Conservation (phyloP, 35 echinoderm and acorn worm genomes). For the Lytechinus pictus region DNA sequence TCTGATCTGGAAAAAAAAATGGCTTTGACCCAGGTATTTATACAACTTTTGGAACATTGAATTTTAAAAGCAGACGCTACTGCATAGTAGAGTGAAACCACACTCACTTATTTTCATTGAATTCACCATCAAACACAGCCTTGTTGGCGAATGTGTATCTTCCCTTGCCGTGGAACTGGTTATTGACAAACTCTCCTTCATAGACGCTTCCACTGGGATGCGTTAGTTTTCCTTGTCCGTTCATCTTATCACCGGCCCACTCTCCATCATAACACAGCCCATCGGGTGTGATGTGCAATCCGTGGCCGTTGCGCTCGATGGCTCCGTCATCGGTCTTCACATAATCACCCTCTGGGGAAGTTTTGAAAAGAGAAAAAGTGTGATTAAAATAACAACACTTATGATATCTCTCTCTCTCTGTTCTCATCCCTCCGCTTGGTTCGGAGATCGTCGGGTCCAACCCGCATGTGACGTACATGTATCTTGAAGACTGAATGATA, state of each 20-base stretch:
- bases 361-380: not conserved
- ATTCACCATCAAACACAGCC: conserved; percentile 81
- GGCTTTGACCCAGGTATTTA: no score
- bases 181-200: conserved; percentile 90
- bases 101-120: conserved; percentile 85
- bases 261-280: conserved; percentile 85
- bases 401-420: no score
- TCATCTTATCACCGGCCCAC: conserved; percentile 92
- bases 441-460: no score
- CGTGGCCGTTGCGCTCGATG: conserved; percentile 82
- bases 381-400: not conserved
- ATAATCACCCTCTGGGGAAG: conserved; percentile 81
- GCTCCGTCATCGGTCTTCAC: conserved; percentile 70
- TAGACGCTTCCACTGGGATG: conserved; percentile 79
- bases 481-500: no score
- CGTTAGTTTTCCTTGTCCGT: conserved; percentile 74
- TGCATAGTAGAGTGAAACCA: no score
- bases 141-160: conserved; percentile 86
- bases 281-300: conserved; percentile 71
- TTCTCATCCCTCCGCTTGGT: no score
- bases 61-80: no score
- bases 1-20: no score
- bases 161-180: conserved; percentile 92
- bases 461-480: no score
- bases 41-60: no score